phyloP scores from a whole-genome alignment of 2,888 invertebrate species.

The Cryptocephalus primarius region DNA sequence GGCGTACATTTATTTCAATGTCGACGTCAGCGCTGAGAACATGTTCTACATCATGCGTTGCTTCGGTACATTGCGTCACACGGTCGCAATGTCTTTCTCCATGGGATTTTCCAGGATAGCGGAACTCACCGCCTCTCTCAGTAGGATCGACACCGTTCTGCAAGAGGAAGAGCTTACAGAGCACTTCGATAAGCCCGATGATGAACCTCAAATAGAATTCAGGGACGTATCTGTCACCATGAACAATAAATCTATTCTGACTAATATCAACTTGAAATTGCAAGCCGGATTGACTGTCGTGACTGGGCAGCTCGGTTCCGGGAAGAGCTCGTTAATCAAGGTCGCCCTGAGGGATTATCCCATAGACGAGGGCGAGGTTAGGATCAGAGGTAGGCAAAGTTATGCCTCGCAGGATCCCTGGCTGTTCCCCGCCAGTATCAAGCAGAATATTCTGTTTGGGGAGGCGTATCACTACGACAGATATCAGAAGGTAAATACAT shows the following conservation, averaged over 20 bases:
- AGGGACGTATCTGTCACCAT: slow-evolving; percentile 19
- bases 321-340: slow-evolving; percentile 44
- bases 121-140: slow-evolving; percentile 18
- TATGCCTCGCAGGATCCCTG: slow-evolving; percentile 56
- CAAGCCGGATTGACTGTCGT: slow-evolving; percentile 41
- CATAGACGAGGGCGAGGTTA: slow-evolving; percentile 30
- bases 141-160: slow-evolving; percentile 23
- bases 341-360: slow-evolving; percentile 33
- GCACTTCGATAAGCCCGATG: slow-evolving; percentile 16
- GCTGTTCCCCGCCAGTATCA: slow-evolving; percentile 48
- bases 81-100: slow-evolving; percentile 17
- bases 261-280: slow-evolving; percentile 36
- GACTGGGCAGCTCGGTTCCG: slow-evolving; percentile 55
- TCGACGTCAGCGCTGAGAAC: slow-evolving; percentile 17
- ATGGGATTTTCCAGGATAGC: slow-evolving; percentile 19
- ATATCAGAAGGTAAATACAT: slow-evolving; percentile 42
- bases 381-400: slow-evolving; percentile 39
- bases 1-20: slow-evolving; percentile 16
- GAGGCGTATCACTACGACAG: slow-evolving; percentile 44
- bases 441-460: slow-evolving; percentile 72
- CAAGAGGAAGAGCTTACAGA: slow-evolving; percentile 34
- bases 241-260: slow-evolving; percentile 28
- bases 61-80: slow-evolving; percentile 14
- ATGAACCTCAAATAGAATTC: slow-evolving; percentile 17
- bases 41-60: slow-evolving; percentile 20